Percentiles rank a stretch among this genome's conserved stretches.
phyloP scores from a whole-genome alignment of 2,113 vertebrate genomes.

The Gnathonemus echidnorhynchus region DNA sequence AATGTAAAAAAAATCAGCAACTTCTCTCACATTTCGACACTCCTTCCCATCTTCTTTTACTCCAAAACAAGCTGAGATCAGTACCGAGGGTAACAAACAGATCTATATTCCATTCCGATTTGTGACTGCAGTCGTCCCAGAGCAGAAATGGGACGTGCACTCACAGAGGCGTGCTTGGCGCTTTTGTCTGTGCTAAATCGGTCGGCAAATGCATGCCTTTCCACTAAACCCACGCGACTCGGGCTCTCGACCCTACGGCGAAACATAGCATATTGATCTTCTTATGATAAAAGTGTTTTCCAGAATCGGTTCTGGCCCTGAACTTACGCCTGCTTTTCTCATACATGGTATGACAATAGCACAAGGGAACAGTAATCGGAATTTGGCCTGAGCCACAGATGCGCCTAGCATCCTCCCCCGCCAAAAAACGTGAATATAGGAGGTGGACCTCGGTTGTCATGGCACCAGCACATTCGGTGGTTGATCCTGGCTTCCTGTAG shows the following conservation, averaged over 20 bases:
- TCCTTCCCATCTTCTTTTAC: background rate
- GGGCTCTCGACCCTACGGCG: background rate
- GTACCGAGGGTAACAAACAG: background rate
- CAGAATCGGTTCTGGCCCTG: background rate
- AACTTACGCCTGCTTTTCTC: background rate
- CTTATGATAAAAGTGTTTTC: background rate
- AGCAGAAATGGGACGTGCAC: background rate
- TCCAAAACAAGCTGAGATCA: background rate
- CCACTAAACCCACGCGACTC: background rate
- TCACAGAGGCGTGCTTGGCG: background rate
- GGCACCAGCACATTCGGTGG: background rate
- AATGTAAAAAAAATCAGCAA: background rate
- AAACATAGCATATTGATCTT: background rate
- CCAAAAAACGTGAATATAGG: background rate
- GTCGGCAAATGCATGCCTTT: background rate
- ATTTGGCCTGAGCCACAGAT: background rate
- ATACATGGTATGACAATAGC: background rate
- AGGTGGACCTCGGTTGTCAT: background rate
- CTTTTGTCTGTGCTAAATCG: background rate
- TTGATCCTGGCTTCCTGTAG: background rate
- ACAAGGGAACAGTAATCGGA: background rate
- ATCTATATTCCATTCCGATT: background rate
- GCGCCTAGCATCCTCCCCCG: background rate
- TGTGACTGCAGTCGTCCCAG: background rate
- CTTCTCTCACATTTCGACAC: background rate